A percentile compares a stretch with the other conserved stretches of the same genome.
phyloP scores from a whole-genome alignment of 2,113 vertebrate species.

The human region DNA sequence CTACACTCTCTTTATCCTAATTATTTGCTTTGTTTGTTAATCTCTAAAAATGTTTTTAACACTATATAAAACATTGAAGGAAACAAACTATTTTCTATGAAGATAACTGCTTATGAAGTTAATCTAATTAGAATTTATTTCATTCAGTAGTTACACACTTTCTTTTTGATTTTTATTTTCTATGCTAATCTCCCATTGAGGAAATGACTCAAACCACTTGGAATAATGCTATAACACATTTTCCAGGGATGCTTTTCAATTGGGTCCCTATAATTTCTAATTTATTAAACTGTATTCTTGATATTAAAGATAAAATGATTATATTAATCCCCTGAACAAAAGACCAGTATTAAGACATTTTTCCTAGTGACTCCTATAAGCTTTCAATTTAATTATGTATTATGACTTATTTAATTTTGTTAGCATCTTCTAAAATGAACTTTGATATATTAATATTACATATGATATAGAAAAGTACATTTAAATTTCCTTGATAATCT shows the following conservation, averaged over 20 bases:
- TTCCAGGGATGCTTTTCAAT: neutral
- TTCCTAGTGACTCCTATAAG: neutral
- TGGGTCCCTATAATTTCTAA: neutral
- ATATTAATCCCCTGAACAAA: neutral
- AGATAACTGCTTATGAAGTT: neutral
- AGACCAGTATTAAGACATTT: neutral
- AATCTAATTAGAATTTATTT: constrained; percentile 52
- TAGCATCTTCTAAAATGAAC: neutral
- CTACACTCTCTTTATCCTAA: neutral
- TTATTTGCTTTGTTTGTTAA: neutral
- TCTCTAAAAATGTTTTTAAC: constrained; percentile 12
- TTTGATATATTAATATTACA: neutral
- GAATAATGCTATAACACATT: neutral
- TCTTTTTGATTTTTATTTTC: constrained; percentile 1
- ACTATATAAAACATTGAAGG: neutral
- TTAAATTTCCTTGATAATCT: neutral
- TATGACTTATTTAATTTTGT: constrained; percentile 14
- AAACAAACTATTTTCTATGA: neutral
- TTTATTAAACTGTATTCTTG: neutral
- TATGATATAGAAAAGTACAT: neutral
- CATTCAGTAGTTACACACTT: neutral
- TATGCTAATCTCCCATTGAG: neutral
- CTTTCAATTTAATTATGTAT: neutral
- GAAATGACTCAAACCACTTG: neutral
- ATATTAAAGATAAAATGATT: neutral